phyloP scores from a whole-genome alignment of 2,888 invertebrate species.

The Acronicta alni region DNA sequence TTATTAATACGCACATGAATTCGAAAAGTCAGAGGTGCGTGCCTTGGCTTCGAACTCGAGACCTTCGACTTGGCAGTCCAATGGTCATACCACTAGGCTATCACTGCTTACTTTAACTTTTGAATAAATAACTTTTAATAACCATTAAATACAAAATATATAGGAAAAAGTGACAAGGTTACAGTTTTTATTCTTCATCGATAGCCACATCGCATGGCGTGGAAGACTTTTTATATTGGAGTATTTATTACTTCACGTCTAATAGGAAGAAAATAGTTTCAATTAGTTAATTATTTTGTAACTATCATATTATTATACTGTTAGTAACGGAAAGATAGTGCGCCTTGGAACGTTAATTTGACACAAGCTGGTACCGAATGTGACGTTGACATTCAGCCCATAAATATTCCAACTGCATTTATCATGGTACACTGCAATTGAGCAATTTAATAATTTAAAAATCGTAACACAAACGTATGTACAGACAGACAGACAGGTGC shows the following conservation, averaged over 20 bases:
- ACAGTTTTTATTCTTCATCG: not conserved
- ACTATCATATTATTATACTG: no score
- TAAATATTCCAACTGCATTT: constrained; percentile 30
- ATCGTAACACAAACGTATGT: constrained; percentile 36
- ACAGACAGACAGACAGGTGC: constrained; percentile 41
- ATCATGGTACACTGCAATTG: constrained; percentile 29
- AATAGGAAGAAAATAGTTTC: not conserved
- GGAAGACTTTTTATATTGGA: no score
- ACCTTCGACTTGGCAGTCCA: no score
- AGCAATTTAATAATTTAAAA: constrained; percentile 53
- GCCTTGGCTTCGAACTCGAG: no score
- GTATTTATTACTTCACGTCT: not conserved
- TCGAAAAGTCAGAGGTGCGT: no score
- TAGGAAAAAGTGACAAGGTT: not conserved
- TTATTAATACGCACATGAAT: no score
- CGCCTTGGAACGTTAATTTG: constrained; percentile 19
- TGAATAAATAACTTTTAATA: no score
- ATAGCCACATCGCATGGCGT: no score
- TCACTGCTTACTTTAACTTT: no score
- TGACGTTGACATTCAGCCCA: constrained; percentile 27
- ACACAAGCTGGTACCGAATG: constrained; percentile 11
- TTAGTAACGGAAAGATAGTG: not conserved
- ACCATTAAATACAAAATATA: no score
- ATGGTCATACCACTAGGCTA: no score
- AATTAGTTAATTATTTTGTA: constrained; percentile 1